Percentiles rank a stretch among this genome's conserved stretches.
These are phyloP conservation scores for Drosophila mettleri DNA, from an alignment of 2,888 invertebrate genomes.

Conservation along the genomic window DNA sequence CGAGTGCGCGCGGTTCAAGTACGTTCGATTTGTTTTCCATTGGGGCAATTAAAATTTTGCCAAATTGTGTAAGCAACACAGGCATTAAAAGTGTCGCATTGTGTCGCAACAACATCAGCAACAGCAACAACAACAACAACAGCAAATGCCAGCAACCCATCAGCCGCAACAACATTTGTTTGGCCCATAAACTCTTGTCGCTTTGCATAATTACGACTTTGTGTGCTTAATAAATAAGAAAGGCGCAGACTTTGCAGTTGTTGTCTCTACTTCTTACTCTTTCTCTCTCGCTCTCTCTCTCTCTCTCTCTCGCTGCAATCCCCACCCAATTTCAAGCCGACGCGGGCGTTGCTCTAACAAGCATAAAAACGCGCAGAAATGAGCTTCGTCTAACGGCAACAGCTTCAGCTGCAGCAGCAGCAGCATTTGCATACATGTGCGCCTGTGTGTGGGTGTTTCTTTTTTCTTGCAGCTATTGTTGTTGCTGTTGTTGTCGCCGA, in stretches of 20 bases:
- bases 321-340: conserved; percentile 28
- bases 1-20: conserved; percentile 48
- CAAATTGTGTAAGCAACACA: conserved; percentile 47
- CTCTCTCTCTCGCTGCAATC: background rate
- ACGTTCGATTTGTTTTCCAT: conserved; percentile 50
- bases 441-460: conserved; percentile 57
- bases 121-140: conserved; percentile 25
- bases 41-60: conserved; percentile 45
- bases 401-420: conserved; percentile 10
- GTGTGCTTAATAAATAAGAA: conserved; percentile 70
- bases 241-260: conserved; percentile 47
- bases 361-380: conserved; percentile 59
- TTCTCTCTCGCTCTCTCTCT: background rate
- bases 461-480: conserved; percentile 37
- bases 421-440: conserved; percentile 61
- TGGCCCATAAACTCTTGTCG: conserved; percentile 59
- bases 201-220: conserved; percentile 74
- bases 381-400: conserved; percentile 57
- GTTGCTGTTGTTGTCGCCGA: conserved; percentile 51
- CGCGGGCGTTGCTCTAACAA: conserved; percentile 66
- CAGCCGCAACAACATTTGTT: conserved; percentile 26
- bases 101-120: conserved; percentile 15
- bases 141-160: conserved; percentile 18
- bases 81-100: conserved; percentile 23
- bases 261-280: background rate